Evolutionary conservation across 2,113 vertebrate species (phyloP).

Genomic region (Lycaon pictus): DNA sequence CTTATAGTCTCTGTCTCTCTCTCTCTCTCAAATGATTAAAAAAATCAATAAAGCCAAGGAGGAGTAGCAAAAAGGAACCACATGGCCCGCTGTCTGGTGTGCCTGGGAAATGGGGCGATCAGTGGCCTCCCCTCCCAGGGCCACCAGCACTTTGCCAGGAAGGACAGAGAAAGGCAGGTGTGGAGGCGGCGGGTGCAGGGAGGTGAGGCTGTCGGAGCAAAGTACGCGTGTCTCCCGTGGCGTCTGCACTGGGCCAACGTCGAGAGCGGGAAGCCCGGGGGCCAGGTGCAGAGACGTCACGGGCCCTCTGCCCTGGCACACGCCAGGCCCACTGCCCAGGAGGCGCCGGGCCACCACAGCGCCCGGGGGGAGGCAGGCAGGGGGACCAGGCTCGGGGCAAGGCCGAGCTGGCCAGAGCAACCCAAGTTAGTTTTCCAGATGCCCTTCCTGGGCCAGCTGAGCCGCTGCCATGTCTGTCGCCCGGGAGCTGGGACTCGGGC

Average conservation of each 20-base stretch:
- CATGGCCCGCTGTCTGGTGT: too few relatives aligned
- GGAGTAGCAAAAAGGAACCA: background rate
- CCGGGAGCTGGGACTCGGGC: background rate
- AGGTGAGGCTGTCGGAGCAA: background rate
- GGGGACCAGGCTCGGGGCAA: background rate
- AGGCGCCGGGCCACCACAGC: background rate
- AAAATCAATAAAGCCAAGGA: background rate
- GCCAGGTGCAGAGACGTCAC: background rate
- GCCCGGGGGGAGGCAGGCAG: rapidly evolving
- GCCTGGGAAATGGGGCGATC: rapidly evolving
- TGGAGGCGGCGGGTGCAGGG: background rate
- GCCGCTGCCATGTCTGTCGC: background rate
- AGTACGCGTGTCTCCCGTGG: rapidly evolving
- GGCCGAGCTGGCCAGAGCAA: rapidly evolving
- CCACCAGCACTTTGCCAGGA: background rate
- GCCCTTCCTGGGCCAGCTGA: background rate
- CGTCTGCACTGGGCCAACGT: background rate
- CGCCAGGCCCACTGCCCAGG: background rate
- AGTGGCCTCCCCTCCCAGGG: background rate
- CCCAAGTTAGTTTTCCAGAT: background rate
- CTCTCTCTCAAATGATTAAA: too few relatives aligned
- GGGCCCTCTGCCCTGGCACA: background rate
- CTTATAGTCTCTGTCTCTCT: too few relatives aligned
- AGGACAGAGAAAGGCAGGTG: background rate
- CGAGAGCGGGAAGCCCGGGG: background rate